Conservation (phyloP, 2,797 vertebrate genomes). For the Tenualosa thibaudeaui region DNA sequence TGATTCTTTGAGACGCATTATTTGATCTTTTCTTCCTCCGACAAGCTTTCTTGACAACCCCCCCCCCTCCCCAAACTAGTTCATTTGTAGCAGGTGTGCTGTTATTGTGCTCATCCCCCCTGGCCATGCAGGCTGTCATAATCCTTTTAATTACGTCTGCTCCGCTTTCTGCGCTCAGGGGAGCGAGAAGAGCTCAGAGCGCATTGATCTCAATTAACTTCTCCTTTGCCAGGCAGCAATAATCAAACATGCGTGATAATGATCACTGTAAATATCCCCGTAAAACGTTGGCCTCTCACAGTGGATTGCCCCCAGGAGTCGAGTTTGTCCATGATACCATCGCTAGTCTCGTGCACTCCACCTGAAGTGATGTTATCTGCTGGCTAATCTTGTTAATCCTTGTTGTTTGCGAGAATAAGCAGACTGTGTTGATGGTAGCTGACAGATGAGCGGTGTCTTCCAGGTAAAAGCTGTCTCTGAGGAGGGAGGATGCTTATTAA, state of each 20-base stretch:
- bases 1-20: neutral
- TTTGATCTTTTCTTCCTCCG: neutral
- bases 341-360: neutral
- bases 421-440: neutral
- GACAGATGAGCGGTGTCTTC: neutral
- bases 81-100: conserved; percentile 17
- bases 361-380: neutral
- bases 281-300: neutral
- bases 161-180: conserved; percentile 31
- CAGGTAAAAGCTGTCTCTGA: conserved; percentile 1
- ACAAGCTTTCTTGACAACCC: neutral
- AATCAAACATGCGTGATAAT: conserved; percentile 39
- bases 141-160: conserved; percentile 36
- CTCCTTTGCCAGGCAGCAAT: conserved; percentile 34
- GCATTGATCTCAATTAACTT: conserved; percentile 48
- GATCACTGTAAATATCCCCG: conserved; percentile 40
- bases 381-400: neutral
- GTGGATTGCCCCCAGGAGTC: neutral
- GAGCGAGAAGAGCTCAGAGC: conserved; percentile 23
- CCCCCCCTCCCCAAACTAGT: neutral
- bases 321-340: neutral
- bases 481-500: neutral
- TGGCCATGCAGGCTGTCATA: neutral
- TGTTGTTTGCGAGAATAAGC: neutral
- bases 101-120: conserved; percentile 25